These are phyloP conservation scores for Magallana nippona DNA, from an alignment of 2,888 invertebrate species.

Conservation along the genomic window DNA sequence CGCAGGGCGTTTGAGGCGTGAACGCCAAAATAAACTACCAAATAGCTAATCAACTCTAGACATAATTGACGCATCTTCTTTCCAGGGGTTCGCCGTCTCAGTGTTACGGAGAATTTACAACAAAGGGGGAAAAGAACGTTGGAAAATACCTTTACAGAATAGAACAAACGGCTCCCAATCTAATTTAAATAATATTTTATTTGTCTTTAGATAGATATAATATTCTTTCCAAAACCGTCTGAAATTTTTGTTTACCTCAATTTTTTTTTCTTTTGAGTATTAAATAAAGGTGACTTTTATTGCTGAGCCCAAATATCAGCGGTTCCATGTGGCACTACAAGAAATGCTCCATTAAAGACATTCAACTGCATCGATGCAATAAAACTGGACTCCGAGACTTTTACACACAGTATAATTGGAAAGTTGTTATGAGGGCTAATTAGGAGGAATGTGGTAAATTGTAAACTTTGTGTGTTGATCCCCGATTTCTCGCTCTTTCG, in stretches of 20 bases:
- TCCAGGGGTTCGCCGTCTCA: background rate
- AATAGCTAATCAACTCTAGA: slow-evolving; percentile 22
- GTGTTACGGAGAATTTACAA: background rate
- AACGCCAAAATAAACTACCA: slow-evolving; percentile 35
- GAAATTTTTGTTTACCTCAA: too few species aligned
- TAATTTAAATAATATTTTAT: too few species aligned
- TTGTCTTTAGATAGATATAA: too few species aligned
- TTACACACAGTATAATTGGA: slow-evolving; percentile 11
- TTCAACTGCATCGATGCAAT: background rate
- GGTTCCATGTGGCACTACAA: too few species aligned
- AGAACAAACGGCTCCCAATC: too few species aligned
- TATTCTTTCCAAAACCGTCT: too few species aligned
- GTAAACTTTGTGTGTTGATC: background rate
- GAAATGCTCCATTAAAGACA: too few species aligned
- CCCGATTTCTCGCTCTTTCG: background rate
- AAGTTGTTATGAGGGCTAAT: background rate
- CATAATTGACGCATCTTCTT: slow-evolving; percentile 29
- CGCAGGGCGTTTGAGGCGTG: slow-evolving; percentile 31
- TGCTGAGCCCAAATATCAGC: too few species aligned
- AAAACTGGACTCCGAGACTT: background rate
- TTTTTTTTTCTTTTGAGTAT: too few species aligned
- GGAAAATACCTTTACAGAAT: background rate
- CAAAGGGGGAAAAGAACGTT: background rate
- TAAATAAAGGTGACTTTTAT: too few species aligned
- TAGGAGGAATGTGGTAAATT: background rate